phyloP scores from a whole-genome alignment of 2,113 vertebrate genomes.

The Neoarius graeffei region DNA sequence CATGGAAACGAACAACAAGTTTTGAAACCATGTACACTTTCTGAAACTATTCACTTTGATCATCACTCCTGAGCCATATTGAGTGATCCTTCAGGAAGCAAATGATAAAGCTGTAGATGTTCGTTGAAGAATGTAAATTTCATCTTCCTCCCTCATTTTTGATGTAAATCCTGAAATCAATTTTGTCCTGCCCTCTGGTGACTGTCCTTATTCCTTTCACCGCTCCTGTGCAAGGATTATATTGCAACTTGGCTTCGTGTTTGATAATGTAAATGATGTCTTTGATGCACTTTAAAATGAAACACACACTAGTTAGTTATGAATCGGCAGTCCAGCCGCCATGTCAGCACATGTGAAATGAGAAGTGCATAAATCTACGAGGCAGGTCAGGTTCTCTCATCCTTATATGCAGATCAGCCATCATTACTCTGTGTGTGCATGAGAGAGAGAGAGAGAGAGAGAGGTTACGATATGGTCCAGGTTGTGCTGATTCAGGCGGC shows the following conservation, averaged over 20 bases:
- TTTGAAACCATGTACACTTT: background rate
- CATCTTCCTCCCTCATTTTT: conserved; percentile 47
- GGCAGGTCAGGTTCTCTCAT: background rate
- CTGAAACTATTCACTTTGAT: background rate
- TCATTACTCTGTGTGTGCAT: background rate
- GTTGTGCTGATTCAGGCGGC: conserved; percentile 29
- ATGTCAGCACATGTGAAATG: background rate
- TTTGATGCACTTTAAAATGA: background rate
- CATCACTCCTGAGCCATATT: background rate
- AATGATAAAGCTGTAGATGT: background rate
- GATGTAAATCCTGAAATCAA: conserved; percentile 56
- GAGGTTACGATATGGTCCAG: background rate
- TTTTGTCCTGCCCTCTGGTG: conserved; percentile 53
- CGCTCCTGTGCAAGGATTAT: conserved; percentile 44
- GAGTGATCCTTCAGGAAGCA: background rate
- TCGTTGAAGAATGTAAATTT: conserved; percentile 41
- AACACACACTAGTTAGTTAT: background rate
- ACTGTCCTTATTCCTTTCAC: conserved; percentile 34
- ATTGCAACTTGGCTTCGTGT: background rate
- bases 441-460: background rate
- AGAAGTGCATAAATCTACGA: background rate
- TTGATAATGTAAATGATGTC: background rate
- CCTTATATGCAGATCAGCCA: background rate
- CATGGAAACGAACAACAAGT: background rate
- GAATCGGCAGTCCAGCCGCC: background rate